Evolutionary conservation across 2,797 vertebrate genomes (phyloP).

Genomic region (Cirrhinus molitorella): DNA sequence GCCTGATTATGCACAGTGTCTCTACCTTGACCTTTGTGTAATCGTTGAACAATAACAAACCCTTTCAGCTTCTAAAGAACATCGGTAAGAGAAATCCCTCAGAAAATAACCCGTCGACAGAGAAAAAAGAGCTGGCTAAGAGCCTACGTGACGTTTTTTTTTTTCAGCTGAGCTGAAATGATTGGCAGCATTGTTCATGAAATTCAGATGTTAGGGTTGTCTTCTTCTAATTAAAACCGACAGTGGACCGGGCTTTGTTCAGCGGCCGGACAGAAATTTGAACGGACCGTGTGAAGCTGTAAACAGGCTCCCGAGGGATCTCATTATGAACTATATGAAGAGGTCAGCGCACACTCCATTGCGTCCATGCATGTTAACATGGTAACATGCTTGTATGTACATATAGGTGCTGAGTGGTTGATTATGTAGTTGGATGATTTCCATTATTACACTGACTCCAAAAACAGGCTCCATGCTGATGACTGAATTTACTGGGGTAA

Average conservation of each 20-base stretch:
- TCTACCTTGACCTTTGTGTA: slow-evolving; percentile 13
- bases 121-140: slow-evolving; percentile 15
- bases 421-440: slow-evolving; percentile 43
- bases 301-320: slow-evolving; percentile 58
- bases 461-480: background rate
- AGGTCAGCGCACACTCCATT: slow-evolving; percentile 55
- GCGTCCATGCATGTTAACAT: slow-evolving; percentile 22
- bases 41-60: slow-evolving; percentile 12
- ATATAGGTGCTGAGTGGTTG: slow-evolving; percentile 29
- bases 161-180: slow-evolving; percentile 25
- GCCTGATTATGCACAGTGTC: slow-evolving; percentile 5
- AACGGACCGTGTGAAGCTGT: slow-evolving; percentile 66
- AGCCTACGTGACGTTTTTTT: slow-evolving; percentile 12
- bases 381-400: slow-evolving; percentile 32
- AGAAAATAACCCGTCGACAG: background rate
- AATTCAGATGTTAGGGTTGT: slow-evolving; percentile 37
- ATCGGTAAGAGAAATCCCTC: background rate
- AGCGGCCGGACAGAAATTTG: slow-evolving; percentile 68
- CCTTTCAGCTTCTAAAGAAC: background rate
- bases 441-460: slow-evolving; percentile 21
- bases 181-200: slow-evolving; percentile 38
- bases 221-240: slow-evolving; percentile 60
- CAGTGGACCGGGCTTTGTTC: slow-evolving; percentile 63
- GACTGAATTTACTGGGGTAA: slow-evolving; percentile 6
- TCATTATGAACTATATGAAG: slow-evolving; percentile 70